Evolutionary conservation across 2,888 invertebrate species (phyloP), one percentile per base, ranked within the genome.

Genomic region (Oxystoma pomonae): DNA sequence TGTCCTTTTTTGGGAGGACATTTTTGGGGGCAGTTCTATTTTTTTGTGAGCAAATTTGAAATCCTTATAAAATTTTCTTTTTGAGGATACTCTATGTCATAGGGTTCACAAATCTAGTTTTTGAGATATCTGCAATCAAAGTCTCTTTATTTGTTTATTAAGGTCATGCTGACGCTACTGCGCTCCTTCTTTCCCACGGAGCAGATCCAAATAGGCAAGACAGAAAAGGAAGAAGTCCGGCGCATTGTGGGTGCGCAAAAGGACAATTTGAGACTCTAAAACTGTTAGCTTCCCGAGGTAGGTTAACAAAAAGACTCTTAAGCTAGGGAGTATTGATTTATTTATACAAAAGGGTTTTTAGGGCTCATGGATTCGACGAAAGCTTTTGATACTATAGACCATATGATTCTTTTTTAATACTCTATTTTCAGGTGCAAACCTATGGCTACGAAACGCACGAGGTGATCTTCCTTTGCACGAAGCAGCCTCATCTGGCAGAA

Each of bases 381-480:
- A n/a, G n/a, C n/a, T n/a, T n/a, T n/a, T n/a, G n/a, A n/a, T n/a
- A n/a, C n/a, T n/a, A n/a, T n/a, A 72, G 92, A n/a, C n/a, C n/a
- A n/a, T n/a, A n/a, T n/a, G n/a, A n/a, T n/a, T n/a, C n/a, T n/a
- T n/a, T n/a, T n/a, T n/a, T n/a, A n/a, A n/a, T n/a, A n/a, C n/a
- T n/a, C n/a, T n/a, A 12, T 35, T 35, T 35, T 35, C 12, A 35
- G 35, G 91, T 18, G 95, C 94, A 0, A 95, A 98, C 77, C 83
- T 98, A 56, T 97, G 98, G 92, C 82, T 94, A 61, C 85, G 92
- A 67, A 98, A 97, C 77, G 91, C 94, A 1, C 52, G 94, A 75
- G 98, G 98, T 0, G 98, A 98, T 78, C 85, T 96, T 62, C 96
- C 98, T 0, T 83, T 98, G 20, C 98, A 99, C 77, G 98, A 99